phyloP scores from a whole-genome alignment of 2,797 vertebrate genomes.

The Sebastes itinus region DNA sequence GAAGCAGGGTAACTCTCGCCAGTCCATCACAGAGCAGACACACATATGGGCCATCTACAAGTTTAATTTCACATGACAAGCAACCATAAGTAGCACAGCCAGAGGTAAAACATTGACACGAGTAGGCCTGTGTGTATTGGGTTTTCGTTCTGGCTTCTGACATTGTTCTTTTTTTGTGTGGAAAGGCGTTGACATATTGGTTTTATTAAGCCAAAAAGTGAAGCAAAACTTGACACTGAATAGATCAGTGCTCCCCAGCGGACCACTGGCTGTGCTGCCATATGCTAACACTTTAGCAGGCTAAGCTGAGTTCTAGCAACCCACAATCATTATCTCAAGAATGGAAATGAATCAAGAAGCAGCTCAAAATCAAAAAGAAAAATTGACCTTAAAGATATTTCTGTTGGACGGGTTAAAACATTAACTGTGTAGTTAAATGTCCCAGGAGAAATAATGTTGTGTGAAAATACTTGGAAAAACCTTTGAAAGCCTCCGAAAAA shows the following conservation, averaged over 20 bases:
- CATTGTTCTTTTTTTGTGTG: neutral
- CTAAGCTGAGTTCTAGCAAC: neutral
- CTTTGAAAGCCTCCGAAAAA: neutral
- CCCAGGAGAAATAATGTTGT: neutral
- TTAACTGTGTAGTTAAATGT: neutral
- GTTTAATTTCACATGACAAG: neutral
- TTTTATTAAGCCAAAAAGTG: neutral
- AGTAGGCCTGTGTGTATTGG: neutral
- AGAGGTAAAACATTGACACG: neutral
- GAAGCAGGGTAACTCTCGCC: neutral
- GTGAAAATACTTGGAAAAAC: neutral
- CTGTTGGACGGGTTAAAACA: neutral
- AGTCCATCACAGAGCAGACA: neutral
- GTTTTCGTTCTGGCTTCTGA: neutral
- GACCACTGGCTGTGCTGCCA: neutral
- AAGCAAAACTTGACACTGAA: neutral
- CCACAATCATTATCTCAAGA: neutral
- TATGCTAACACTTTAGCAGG: neutral
- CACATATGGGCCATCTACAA: neutral
- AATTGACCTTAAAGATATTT: neutral
- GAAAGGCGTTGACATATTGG: neutral
- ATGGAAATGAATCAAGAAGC: neutral
- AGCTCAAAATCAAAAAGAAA: neutral
- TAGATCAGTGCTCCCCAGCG: rapidly evolving
- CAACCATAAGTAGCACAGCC: neutral